Evolutionary conservation across 1,140 invertebrate species (phyloP), one percentile per base, ranked within the genome.

Genomic region (Cataglyphis hispanica): DNA sequence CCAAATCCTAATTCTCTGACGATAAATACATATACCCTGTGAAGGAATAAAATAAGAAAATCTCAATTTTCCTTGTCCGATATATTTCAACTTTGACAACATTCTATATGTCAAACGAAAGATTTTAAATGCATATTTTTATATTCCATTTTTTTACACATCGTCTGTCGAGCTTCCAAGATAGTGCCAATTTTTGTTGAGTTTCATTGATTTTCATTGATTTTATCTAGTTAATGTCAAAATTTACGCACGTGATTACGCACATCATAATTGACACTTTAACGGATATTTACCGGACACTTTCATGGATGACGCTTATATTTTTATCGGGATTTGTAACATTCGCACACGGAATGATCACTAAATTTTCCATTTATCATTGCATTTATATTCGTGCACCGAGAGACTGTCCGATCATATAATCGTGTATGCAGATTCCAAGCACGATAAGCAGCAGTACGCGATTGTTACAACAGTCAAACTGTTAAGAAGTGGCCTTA

Each of bases 401-500:
- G 22, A 27, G 1, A 50, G 37, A 8, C 22, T 77, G 2, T 43
- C 37, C 7, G 31, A 67, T 78, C 74, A n/a, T 56, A 13, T 11
- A 25, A 50, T 27, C 4, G 46, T 27, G 25, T 6, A 63, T 56
- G 22, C 25, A 43, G 53, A 72, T 4, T 25, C 11, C 25, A 72
- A 53, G 19, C 34, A 50, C 7, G 53, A 60, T 67, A 37, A 31
- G 22, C 25, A 19, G 16, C 46, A 16, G 13, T 53, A 25, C 66
- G 31, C 66, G 31, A 34, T 43, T 72, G 34, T 16, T 43, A 13
- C 10, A n/a, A 37, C 19, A 60, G 66, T 31, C 25, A 8, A 46
- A 74, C 27, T 46, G 53, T 83, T 60, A 72, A 60, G 67, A 74
- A 60, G n/a, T 34, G 19, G 19, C 40, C 53, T 61, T 83, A 83